Conservation (phyloP, 1,140 invertebrate genomes). For the Drosophila bifasciata region DNA sequence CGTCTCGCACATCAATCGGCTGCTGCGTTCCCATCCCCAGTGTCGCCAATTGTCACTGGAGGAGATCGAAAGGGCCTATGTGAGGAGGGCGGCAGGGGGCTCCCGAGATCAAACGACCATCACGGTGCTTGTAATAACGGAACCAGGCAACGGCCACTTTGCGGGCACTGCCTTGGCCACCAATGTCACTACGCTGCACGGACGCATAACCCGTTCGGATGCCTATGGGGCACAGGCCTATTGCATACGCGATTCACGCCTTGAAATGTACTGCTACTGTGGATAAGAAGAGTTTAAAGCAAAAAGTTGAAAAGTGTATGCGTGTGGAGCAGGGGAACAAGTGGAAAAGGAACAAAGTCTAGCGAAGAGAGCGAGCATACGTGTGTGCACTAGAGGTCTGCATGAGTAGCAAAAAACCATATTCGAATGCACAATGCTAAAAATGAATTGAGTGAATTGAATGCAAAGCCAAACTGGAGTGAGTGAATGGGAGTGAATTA, state of each 20-base stretch:
- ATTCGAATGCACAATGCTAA: too few species aligned
- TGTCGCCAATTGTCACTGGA: slow-evolving; percentile 6
- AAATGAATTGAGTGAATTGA: too few species aligned
- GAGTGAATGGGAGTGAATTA: too few species aligned
- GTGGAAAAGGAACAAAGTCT: too few species aligned
- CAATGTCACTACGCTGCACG: background rate
- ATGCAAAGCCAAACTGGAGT: too few species aligned
- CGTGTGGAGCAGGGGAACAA: too few species aligned
- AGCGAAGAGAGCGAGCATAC: too few species aligned
- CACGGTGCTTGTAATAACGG: slow-evolving; percentile 18
- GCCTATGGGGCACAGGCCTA: slow-evolving; percentile 10
- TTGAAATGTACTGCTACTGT: slow-evolving; percentile 29
- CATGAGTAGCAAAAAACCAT: too few species aligned
- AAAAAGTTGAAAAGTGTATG: too few species aligned
- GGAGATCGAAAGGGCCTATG: slow-evolving; percentile 18
- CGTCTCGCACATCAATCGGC: slow-evolving; percentile 3
- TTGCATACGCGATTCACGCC: background rate
- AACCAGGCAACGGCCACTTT: slow-evolving; percentile 14
- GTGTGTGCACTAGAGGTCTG: too few species aligned
- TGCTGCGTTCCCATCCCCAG: slow-evolving; percentile 6
- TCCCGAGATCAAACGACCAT: background rate
- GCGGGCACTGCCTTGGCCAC: slow-evolving; percentile 11
- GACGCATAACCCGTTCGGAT: slow-evolving; percentile 17
- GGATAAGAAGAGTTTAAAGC: background rate
- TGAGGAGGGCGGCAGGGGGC: background rate